Evolutionary conservation across 2,797 vertebrate species (phyloP).

Genomic region (Danio jaintianensis): DNA sequence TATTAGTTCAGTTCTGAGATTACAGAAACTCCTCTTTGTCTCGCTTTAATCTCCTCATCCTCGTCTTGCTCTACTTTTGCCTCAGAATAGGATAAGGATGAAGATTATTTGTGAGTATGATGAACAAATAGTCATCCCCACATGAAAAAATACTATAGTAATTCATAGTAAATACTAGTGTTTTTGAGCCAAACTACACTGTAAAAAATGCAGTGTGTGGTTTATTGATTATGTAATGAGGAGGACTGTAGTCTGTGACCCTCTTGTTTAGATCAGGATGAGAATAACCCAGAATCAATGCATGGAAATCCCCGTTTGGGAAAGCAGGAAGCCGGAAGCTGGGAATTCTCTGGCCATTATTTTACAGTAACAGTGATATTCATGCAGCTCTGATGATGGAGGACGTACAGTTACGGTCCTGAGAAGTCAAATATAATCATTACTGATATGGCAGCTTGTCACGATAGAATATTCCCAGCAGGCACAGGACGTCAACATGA

Average conservation of each 20-base stretch:
- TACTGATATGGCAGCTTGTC: no score
- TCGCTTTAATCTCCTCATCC: no score
- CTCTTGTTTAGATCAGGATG: slow-evolving; percentile 25
- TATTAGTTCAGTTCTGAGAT: neutral
- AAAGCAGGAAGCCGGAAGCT: slow-evolving; percentile 62
- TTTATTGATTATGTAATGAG: neutral
- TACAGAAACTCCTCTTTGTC: neutral
- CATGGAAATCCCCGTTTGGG: slow-evolving; percentile 50
- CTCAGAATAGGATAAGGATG: no score
- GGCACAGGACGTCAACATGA: no score
- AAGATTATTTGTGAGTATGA: no score
- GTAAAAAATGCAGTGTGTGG: no score
- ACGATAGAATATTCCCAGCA: neutral
- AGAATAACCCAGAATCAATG: slow-evolving; percentile 24
- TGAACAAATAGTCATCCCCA: no score
- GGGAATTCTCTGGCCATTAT: slow-evolving; percentile 52
- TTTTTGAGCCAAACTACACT: no score
- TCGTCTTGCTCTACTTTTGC: no score
- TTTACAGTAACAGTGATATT: slow-evolving; percentile 38
- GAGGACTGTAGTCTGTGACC: neutral
- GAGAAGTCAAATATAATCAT: neutral
- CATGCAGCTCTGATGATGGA: slow-evolving; percentile 14
- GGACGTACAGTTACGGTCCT: neutral
- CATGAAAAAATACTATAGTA: no score
- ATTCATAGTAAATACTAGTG: no score